Evolutionary conservation across 2,888 invertebrate species (phyloP).

Genomic region (Thalpophila matura): DNA sequence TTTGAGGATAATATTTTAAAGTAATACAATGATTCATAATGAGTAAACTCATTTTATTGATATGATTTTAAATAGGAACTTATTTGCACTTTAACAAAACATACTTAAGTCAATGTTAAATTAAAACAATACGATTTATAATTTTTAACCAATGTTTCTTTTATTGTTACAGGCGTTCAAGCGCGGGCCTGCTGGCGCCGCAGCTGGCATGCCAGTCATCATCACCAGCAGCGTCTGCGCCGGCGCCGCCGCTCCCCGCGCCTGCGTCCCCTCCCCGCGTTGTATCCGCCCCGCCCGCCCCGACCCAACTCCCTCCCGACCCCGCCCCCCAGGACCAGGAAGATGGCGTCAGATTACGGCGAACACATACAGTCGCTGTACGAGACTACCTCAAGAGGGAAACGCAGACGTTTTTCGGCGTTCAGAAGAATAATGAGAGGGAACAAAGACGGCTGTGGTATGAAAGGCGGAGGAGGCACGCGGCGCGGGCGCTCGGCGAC

Average conservation of each 20-base stretch:
- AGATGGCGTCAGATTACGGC: constrained; percentile 86
- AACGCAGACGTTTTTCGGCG: constrained; percentile 96
- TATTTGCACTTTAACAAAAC: no score
- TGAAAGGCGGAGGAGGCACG: constrained; percentile 94
- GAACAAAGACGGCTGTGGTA: constrained; percentile 94
- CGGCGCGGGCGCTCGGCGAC: constrained; percentile 93
- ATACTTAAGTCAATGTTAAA: no score
- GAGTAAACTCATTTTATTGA: no score
- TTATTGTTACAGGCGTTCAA: constrained; percentile 86
- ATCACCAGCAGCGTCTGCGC: constrained; percentile 77
- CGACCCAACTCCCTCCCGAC: constrained; percentile 75
- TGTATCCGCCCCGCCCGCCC: constrained; percentile 78
- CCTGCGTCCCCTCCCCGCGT: constrained; percentile 86
- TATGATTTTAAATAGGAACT: no score
- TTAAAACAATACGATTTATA: no score
- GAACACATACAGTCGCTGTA: constrained; percentile 85
- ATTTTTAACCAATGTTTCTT: constrained; percentile 20
- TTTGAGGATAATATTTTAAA: no score
- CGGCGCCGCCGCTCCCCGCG: constrained; percentile 76
- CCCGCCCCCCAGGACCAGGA: constrained; percentile 83
- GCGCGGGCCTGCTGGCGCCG: constrained; percentile 85
- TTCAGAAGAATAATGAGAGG: constrained; percentile 94
- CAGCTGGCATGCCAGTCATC: constrained; percentile 84
- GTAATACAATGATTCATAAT: no score
- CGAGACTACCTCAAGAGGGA: constrained; percentile 94